Conservation (phyloP, 2,113 vertebrate genomes). For the Chionodraco myersi region DNA sequence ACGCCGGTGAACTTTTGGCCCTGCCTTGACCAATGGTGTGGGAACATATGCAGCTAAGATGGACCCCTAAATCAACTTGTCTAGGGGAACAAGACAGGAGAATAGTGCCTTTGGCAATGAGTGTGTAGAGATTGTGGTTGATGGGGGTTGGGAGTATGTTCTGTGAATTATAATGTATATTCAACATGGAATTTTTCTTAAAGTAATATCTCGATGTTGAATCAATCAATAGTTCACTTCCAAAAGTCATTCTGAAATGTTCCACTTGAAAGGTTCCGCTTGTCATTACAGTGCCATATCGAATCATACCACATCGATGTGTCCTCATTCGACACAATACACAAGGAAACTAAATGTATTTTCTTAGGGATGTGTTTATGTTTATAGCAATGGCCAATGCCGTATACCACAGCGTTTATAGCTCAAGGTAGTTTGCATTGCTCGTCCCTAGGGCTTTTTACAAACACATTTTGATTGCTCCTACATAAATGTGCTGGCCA, state of each 20-base stretch:
- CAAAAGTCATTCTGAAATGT: background rate
- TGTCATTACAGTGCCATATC: background rate
- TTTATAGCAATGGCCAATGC: background rate
- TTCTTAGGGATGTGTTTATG: background rate
- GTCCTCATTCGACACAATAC: constrained; percentile 6
- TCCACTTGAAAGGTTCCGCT: constrained; percentile 7
- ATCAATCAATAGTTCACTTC: constrained; percentile 8
- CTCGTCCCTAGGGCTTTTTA: too few species aligned
- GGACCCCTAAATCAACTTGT: constrained; percentile 45
- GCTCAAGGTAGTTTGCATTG: background rate
- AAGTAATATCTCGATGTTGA: background rate
- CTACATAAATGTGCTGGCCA: background rate
- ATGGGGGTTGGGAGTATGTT: background rate
- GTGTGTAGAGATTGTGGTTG: background rate
- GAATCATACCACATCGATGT: background rate
- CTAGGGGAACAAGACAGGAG: background rate
- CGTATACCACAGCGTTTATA: too few species aligned
- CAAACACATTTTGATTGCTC: too few species aligned
- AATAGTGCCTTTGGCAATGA: background rate
- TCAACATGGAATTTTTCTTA: background rate
- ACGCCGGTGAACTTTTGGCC: constrained; percentile 68
- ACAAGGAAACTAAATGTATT: background rate
- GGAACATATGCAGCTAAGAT: constrained; percentile 18
- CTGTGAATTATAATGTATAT: background rate
- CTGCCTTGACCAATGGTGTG: constrained; percentile 41